A percentile compares a stretch with the other conserved stretches of the same genome.
Evolutionary conservation across 2,797 vertebrate genomes (phyloP).

Genomic region (Spinus olivaceus): DNA sequence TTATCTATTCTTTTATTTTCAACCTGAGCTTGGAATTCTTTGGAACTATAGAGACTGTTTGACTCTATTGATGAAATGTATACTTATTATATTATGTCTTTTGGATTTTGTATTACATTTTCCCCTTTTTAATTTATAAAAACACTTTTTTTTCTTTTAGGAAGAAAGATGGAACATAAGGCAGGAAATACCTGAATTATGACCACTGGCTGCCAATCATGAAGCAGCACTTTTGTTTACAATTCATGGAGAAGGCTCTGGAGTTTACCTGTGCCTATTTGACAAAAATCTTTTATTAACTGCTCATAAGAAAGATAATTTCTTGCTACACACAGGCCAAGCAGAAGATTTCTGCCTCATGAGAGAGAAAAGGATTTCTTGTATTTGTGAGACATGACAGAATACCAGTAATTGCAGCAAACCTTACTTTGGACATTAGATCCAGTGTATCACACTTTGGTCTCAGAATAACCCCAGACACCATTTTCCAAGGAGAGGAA

Average conservation of each 20-base stretch:
- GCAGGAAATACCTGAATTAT: not conserved
- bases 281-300: not conserved
- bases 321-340: not conserved
- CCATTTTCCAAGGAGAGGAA: not conserved
- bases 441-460: not conserved
- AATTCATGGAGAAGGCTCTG: not conserved
- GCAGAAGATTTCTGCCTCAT: not conserved
- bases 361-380: not conserved
- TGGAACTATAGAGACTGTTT: not conserved
- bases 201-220: not conserved
- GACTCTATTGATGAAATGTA: not conserved
- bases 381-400: not conserved
- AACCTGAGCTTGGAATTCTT: not conserved
- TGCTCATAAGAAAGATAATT: not conserved
- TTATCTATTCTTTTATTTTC: not conserved
- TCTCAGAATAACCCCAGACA: not conserved
- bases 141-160: not conserved
- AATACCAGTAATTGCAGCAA: not conserved
- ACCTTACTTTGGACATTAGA: not conserved
- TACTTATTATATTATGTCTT: rapidly evolving
- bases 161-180: not conserved
- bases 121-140: not conserved
- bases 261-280: not conserved
- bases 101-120: not conserved
- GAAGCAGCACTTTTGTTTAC: not conserved